Evolutionary conservation across 2,888 invertebrate species (phyloP), one percentile per base, ranked within the genome.

Genomic region (Chalcis sispes): DNA sequence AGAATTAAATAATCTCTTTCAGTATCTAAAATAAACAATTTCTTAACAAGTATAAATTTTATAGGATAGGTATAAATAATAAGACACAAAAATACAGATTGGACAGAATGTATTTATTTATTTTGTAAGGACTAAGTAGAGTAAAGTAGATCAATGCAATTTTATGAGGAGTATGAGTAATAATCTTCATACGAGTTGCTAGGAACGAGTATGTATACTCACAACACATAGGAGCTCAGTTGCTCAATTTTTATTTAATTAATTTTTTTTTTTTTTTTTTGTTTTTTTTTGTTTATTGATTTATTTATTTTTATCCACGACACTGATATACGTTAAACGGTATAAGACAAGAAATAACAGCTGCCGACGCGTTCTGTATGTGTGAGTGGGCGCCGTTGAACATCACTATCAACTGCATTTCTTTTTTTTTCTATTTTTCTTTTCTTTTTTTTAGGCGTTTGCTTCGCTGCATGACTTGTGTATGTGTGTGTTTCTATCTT

Each of bases 191-290:
- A 88, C 86, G 85, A 87, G 85, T 88, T 85, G 85, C 87, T 87
- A 88, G 86, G 88, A 88, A 88, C 87, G 87, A 88, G 86, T 86
- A 88, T 85, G 87, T 85, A 88, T 87, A 88, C 87, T 85, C 88
- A 88, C 88, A 88, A 88, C 88, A 88, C 85, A 87, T 84, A 87
- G 84, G 87, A 87, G 87, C 87, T 86, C 85, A 83, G 85, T 85
- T 86, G 87, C 87, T 86, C 86, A 80, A 80, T 83, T 86, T 64
- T 65, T 70, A 67, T 67, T 67, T 72, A 58, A 56, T 61, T 59
- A 23, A 48, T 42, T 80, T 75, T 78, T 81, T 81, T 83, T 42
- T 80, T 75, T 78, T 81, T 81, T 83, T 86, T 85, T 64, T 48
- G 27, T 46, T 2, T 70, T 59, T 62, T 58, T 73, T 75, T 70